Conservation (phyloP, 2,797 vertebrate species). For the Morelia viridis region DNA sequence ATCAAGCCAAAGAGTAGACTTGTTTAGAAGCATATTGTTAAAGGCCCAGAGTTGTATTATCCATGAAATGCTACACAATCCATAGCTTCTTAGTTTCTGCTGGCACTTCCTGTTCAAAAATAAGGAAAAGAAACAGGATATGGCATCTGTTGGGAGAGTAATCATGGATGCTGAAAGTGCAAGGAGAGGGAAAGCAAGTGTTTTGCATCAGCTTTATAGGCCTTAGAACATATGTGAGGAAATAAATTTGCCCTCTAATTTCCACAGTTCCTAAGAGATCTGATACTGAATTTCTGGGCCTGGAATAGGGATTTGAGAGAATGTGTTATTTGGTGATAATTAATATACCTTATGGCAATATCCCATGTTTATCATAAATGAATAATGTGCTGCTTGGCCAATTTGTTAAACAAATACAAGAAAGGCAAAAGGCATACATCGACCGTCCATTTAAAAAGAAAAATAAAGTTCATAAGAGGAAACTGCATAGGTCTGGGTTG, state of each 20-base stretch:
- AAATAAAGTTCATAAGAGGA: not conserved
- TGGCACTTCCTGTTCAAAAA: not conserved
- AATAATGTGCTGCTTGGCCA: not conserved
- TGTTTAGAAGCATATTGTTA: too few species aligned
- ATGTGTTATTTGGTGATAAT: not conserved
- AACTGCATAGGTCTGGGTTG: not conserved
- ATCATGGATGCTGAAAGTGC: not conserved
- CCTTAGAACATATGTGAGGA: not conserved
- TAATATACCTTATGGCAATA: not conserved
- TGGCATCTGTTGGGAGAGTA: not conserved
- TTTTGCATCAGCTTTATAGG: not conserved
- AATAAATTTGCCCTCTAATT: not conserved
- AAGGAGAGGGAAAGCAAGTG: not conserved
- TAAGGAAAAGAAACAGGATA: not conserved
- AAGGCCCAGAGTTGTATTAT: too few species aligned
- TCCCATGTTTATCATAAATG: not conserved
- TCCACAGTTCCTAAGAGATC: not conserved
- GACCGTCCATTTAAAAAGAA: not conserved
- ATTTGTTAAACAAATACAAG: not conserved
- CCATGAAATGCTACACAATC: not conserved
- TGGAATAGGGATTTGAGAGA: not conserved
- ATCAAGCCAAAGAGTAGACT: too few species aligned
- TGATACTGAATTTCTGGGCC: not conserved
- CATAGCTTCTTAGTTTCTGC: not conserved
- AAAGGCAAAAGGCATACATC: not conserved